Evolutionary conservation across 37 sponge, comb jelly and placozoan genomes (phyloP).

Genomic region (Dysidea cf. avara): DNA sequence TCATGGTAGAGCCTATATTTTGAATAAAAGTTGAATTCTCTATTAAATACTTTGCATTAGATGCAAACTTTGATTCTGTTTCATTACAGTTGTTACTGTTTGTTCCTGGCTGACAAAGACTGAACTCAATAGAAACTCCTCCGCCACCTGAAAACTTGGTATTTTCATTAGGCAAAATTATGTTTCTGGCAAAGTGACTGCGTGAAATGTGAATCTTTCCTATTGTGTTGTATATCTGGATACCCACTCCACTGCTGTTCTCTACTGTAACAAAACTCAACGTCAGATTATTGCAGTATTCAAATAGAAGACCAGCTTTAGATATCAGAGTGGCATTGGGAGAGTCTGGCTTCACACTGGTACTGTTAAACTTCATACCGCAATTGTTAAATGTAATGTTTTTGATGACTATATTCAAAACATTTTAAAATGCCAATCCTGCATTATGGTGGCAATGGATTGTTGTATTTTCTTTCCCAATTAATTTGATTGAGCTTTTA

Average conservation of each 20-base stretch:
- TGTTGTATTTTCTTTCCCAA: too few species aligned
- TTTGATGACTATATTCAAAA: not conserved
- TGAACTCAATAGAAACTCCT: constrained; percentile 16
- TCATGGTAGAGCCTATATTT: constrained; percentile 14
- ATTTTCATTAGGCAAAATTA: not conserved
- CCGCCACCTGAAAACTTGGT: constrained; percentile 8
- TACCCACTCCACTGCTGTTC: constrained; percentile 6
- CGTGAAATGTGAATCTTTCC: constrained; percentile 5
- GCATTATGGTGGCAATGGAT: not conserved
- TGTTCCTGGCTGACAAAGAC: constrained; percentile 1
- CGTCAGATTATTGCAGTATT: constrained; percentile 5
- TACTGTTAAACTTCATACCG: constrained; percentile 1
- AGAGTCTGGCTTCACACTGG: not conserved
- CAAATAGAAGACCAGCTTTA: constrained; percentile 10
- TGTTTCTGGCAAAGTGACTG: not conserved
- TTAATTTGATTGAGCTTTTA: too few species aligned
- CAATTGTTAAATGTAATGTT: constrained; percentile 4
- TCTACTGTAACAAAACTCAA: not conserved
- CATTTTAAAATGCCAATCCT: not conserved
- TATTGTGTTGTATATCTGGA: constrained; percentile 1
- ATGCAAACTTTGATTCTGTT: not conserved
- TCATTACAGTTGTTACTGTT: not conserved
- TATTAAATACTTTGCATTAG: constrained; percentile 18
- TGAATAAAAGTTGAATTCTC: not conserved
- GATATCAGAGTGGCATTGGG: not conserved